A percentile compares a stretch with the other conserved stretches of the same genome.
Evolutionary conservation across 2,113 vertebrate species (phyloP).

Genomic region (Hippocampus guttulatus): DNA sequence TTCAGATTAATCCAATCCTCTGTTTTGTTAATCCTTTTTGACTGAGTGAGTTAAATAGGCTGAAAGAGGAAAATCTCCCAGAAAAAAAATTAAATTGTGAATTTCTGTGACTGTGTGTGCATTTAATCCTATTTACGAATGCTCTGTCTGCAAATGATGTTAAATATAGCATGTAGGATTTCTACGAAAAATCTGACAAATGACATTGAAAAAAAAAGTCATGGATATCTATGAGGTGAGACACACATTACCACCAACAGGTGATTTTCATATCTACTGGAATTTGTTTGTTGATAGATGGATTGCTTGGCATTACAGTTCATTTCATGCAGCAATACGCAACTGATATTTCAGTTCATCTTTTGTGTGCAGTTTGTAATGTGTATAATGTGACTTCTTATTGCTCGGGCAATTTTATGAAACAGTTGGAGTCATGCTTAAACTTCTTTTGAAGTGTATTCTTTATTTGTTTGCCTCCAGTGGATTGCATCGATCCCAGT

Average conservation of each 20-base stretch:
- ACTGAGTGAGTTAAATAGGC: conserved; percentile 3
- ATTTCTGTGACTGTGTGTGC: neutral
- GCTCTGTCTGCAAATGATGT: conserved; percentile 20
- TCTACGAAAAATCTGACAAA: neutral
- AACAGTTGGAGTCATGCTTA: neutral
- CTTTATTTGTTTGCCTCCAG: conserved; percentile 59
- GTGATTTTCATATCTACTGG: neutral
- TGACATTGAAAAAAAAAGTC: neutral
- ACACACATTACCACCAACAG: neutral
- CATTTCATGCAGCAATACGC: neutral
- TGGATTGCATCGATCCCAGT: conserved; percentile 90
- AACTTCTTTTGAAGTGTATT: neutral
- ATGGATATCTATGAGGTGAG: neutral
- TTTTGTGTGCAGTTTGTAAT: neutral
- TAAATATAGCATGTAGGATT: conserved; percentile 11
- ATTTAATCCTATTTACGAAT: conserved; percentile 23
- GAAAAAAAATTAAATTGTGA: neutral
- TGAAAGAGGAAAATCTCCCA: neutral
- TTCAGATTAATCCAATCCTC: conserved; percentile 30
- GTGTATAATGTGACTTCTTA: neutral
- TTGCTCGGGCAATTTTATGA: no score
- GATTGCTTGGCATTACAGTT: neutral
- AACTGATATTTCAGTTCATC: neutral
- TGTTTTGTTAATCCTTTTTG: conserved; percentile 24
- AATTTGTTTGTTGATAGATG: neutral